Base-by-base conservation (phyloP, 2,797 vertebrate species). In the Hozukius guyotensis region DNA sequence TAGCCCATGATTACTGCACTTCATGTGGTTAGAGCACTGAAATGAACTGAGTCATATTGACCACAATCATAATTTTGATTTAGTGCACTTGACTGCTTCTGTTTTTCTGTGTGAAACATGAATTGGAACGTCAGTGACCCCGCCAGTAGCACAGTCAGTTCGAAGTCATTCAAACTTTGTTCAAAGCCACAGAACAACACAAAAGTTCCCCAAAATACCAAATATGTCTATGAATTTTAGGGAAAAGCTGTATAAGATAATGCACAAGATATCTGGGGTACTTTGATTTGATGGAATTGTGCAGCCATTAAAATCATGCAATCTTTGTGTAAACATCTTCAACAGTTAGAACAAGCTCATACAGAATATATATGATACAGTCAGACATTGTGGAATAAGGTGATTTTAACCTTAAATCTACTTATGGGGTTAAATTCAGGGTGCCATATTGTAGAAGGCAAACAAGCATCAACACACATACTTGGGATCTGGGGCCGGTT, bases 31-130 rank as follows among this genome's bases (percentile, higher is more conserved):
- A n/a, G 29, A 13, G 53, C 60, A 29, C 6, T 73, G 14, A 34
- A 78, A 61, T 65, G 16, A 24, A 46, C 31, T 66, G 77, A 84
- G 46, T 80, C 75, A 75, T 60, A 25, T 18, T 83, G 80, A 52
- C 80, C 20, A 5, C 49, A 80, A 25, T 59, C 73, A 77, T 66
- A 32, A 32, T 62, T 73, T 59, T 68, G 66, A 83, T 71, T 79
- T 46, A 84, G 29, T 67, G 72, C 20, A 77, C 55, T 78, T 65
- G 14, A 36, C 72, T 31, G 57, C 82, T 78, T 67, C 67, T 64
- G 67, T 72, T 77, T 72, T 77, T 69, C 73, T 67, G 57, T 69
- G 27, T 42, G 38, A 68, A 78, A 32, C 25, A 59, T 75, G 56
- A 78, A 77, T 60, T 59, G 14, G 38, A 83, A 60, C 25, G 27